Evolutionary conservation across 2,113 vertebrate species (phyloP), one percentile per base, ranked within the genome.

Genomic region (Herpailurus yagouaroundi): DNA sequence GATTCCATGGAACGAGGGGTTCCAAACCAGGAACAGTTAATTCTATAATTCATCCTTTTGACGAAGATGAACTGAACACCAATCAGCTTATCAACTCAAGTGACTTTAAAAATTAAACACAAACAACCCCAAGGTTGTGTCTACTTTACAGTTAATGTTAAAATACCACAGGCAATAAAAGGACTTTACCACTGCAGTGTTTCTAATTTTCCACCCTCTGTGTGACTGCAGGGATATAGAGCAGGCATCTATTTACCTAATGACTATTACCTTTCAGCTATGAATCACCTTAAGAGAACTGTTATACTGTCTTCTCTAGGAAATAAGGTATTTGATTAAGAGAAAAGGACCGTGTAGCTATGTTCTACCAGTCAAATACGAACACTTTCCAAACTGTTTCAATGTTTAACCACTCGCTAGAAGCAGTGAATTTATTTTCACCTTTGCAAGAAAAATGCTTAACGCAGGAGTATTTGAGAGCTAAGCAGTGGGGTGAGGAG

Each of bases 11-110:
- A 77, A 82, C 52, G 7, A 52, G 23, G 66, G 83, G 50, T 87
- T 91, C 66, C 84, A 86, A 92, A 55, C 14, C 15, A 82, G 60
- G 45, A 89, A 94, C 19, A 89, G 48, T 96, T 91, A 84, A 87
- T 74, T 89, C 63, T 60, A 21, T 88, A 36, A 52, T 18, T 86
- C 38, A 63, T n/a, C 74, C 79, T 87, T 94, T 36, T 33, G 15
- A 85, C 79, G 76, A 82, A 83, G 73, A 60, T 29, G 71, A 97
- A 74, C 52, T 31, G 18, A 95, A 71, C 33, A 91, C 85, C 29
- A 52, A 21, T 84, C 16, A 33, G 50, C 10, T 45, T 55, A 23
- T 3, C 52, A 91, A 57, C 55, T 89, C 71, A 12, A 41, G 36
- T 85, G 71, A 85, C 64, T 50, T 81, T 89, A 74, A 84, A 96